Base-by-base conservation (phyloP, 1,140 invertebrate genomes). In the Bradysia coprophila region DNA sequence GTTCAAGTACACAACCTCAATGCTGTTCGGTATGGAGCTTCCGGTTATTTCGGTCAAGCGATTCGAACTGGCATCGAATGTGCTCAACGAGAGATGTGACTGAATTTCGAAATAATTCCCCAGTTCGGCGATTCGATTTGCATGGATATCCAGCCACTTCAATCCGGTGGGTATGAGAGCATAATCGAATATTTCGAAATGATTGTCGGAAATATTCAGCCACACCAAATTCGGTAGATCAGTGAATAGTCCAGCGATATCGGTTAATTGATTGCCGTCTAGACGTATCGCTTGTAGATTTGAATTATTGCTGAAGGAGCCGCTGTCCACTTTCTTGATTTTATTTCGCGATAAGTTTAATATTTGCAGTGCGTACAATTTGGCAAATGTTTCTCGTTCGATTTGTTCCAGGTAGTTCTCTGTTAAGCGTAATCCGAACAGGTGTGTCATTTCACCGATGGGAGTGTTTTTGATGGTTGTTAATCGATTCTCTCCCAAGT, bases 161-260 rank as follows among this genome's bases (percentile, higher is more conserved):
- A 94, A 65, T 45, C 81, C 77, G 44, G 78, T 80, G 39, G 89
- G 89, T 64, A 93, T 86, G 59, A 89, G 75, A 37, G 84, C 83
- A 56, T 92, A 93, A 53, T 92, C 87, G 57, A 94, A 89, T 71
- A 77, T 80, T 62, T 82, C 76, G 32, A 94, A 68, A 43, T 77
- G 74, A 66, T 94, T 94, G 53, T 87, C 84, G 42, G 86, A 91
- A 46, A 93, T 82, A 56, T 93, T 93, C 34, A 94, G 64, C 83
- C 86, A 90, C 22, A 90, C 76, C 46, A 93, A 67, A 64, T 84
- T 86, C 32, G 82, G 80, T 44, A 93, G 67, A 53, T 88, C 86
- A 1, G 76, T 73, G 54, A 94, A 90, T 19, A 92, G 68, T 6
- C 80, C 82, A 33, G 74, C 73, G 36, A 93, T 89, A 51, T 87